Evolutionary conservation across 2,113 vertebrate species (phyloP).

Genomic region (Amia ocellicauda): DNA sequence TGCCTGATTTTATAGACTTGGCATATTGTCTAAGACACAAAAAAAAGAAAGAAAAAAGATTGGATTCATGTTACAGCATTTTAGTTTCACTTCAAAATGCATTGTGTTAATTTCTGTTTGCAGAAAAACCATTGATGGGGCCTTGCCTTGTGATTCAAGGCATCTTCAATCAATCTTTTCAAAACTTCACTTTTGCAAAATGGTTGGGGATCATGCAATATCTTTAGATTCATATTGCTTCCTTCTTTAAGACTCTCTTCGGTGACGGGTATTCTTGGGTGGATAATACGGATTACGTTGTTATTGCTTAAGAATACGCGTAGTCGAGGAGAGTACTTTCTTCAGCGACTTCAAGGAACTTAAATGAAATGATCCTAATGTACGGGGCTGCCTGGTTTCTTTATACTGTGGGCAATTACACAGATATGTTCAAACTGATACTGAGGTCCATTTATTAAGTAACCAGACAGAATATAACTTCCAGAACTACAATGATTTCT

Average conservation of each 20-base stretch:
- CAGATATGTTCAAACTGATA: constrained; percentile 23
- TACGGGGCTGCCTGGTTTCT: constrained; percentile 19
- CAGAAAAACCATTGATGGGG: constrained; percentile 72
- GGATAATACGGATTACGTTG: constrained; percentile 99
- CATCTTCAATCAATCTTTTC: constrained; percentile 66
- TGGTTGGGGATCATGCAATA: constrained; percentile 41
- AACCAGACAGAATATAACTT: constrained; percentile 29
- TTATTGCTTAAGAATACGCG: constrained; percentile 99
- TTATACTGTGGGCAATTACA: constrained; percentile 26
- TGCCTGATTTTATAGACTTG: constrained; percentile 30
- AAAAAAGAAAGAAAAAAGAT: constrained; percentile 17
- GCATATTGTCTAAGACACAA: constrained; percentile 17
- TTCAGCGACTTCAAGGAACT: constrained; percentile 65
- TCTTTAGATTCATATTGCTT: constrained; percentile 51
- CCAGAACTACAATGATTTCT: constrained; percentile 22
- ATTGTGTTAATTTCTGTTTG: constrained; percentile 68
- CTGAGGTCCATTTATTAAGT: constrained; percentile 31
- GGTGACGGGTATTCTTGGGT: constrained; percentile 99
- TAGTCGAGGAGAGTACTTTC: constrained; percentile 99
- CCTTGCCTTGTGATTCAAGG: constrained; percentile 57
- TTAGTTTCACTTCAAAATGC: constrained; percentile 50
- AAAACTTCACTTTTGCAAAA: constrained; percentile 43
- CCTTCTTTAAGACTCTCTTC: constrained; percentile 91
- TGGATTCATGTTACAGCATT: constrained; percentile 25
- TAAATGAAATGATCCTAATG: constrained; percentile 39